Conservation (phyloP, 2,888 invertebrate genomes). For the Malthinus flaveolus region DNA sequence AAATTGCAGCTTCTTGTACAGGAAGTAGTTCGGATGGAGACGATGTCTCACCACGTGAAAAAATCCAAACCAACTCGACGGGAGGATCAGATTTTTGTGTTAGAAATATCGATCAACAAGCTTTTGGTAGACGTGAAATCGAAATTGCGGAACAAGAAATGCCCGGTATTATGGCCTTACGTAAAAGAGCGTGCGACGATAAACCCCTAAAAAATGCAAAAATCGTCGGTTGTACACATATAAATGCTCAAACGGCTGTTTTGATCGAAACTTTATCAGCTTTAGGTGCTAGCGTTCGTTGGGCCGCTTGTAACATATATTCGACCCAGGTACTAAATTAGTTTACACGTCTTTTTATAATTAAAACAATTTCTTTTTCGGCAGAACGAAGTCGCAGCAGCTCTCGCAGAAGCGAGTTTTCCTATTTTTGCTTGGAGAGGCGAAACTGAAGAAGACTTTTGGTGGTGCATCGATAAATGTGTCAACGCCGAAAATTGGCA, state of each 20-base stretch:
- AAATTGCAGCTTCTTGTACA: conserved; percentile 61
- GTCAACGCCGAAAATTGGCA: conserved; percentile 92
- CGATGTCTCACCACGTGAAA: conserved; percentile 90
- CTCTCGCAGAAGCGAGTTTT: conserved; percentile 86
- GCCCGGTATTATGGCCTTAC: conserved; percentile 95
- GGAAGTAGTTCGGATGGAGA: conserved; percentile 93
- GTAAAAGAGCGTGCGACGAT: conserved; percentile 89
- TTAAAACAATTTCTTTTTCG: conserved; percentile 2
- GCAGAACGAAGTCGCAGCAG: conserved; percentile 95
- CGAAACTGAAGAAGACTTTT: conserved; percentile 97
- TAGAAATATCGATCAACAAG: conserved; percentile 88
- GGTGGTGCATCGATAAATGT: conserved; percentile 99
- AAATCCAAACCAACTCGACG: conserved; percentile 82
- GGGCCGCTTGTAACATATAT: conserved; percentile 98
- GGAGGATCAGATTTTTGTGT: conserved; percentile 93
- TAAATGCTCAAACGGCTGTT: conserved; percentile 97
- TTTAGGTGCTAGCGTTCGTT: conserved; percentile 88
- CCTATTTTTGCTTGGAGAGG: conserved; percentile 97
- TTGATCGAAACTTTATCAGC: conserved; percentile 87
- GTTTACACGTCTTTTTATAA: neutral
- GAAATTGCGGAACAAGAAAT: conserved; percentile 99
- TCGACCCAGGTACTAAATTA: conserved; percentile 75
- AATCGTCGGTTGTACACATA: conserved; percentile 95
- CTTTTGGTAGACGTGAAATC: conserved; percentile 93
- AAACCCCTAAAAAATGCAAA: conserved; percentile 94